Percentiles rank a stretch among this genome's conserved stretches.
Conservation (phyloP, 1,140 invertebrate species). For the Drosophila arawakana region DNA sequence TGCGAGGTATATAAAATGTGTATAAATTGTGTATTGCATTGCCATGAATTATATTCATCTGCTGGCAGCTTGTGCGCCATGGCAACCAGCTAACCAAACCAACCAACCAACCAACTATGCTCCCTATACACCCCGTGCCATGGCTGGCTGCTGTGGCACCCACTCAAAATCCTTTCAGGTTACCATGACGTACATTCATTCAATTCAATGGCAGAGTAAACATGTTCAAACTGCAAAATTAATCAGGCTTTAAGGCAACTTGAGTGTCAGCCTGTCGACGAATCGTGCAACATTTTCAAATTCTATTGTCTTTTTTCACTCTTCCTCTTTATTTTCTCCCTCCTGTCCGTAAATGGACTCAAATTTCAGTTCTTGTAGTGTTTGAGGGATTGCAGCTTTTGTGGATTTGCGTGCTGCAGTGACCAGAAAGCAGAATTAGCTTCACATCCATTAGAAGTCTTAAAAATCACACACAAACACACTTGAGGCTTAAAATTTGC, state of each 20-base stretch:
- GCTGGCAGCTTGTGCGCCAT: neutral
- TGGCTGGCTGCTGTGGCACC: conserved; percentile 13
- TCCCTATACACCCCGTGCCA: neutral
- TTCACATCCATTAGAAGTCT: conserved; percentile 31
- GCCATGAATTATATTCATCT: conserved; percentile 27
- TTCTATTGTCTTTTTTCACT: conserved; percentile 36
- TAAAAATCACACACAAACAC: conserved; percentile 12
- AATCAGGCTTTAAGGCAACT: conserved; percentile 31
- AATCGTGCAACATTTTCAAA: neutral
- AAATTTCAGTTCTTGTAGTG: conserved; percentile 12
- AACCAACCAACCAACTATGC: too few relatives aligned
- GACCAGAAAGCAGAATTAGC: conserved; percentile 16
- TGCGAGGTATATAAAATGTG: conserved; percentile 8
- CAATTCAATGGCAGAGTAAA: conserved; percentile 21
- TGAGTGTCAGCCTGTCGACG: conserved; percentile 2
- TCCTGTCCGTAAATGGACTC: neutral
- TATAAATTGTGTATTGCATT: conserved; percentile 6
- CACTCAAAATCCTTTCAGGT: conserved; percentile 37
- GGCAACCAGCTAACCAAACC: neutral
- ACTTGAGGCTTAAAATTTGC: neutral
- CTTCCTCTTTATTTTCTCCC: conserved; percentile 1
- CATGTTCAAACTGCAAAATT: conserved; percentile 35
- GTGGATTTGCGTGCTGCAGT: conserved; percentile 31
- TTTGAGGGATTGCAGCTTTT: conserved; percentile 29
- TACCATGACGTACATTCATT: conserved; percentile 24